A percentile compares a stretch with the other conserved stretches of the same genome.
phyloP scores from a whole-genome alignment of 2,797 vertebrate genomes.

The Oceanodroma leucorhoa region DNA sequence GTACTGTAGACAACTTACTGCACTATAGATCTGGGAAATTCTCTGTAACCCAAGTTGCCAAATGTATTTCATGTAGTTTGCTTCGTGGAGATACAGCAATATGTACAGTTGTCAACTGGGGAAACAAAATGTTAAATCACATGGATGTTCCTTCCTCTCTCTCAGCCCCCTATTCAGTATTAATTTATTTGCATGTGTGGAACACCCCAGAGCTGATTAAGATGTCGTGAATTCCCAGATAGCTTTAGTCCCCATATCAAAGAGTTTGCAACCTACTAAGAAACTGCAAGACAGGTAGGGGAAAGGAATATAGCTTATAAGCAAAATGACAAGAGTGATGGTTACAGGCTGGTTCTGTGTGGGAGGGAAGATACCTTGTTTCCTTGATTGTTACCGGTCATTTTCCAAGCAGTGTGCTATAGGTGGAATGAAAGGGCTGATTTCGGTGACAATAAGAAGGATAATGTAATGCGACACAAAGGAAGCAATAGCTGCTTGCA shows the following conservation, averaged over 20 bases:
- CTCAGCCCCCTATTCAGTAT: background rate
- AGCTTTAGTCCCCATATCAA: constrained; percentile 25
- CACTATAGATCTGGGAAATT: background rate
- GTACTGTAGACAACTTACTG: background rate
- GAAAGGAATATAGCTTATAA: background rate
- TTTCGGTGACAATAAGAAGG: background rate
- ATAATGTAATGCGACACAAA: accelerated
- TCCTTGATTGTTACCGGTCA: background rate
- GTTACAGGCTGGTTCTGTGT: background rate
- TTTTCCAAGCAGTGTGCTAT: background rate
- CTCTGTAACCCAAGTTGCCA: background rate
- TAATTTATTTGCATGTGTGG: constrained; percentile 38
- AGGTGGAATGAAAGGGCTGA: background rate
- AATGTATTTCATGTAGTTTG: background rate
- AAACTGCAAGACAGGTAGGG: background rate
- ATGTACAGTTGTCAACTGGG: background rate
- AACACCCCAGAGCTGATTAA: constrained; percentile 3
- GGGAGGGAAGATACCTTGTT: background rate
- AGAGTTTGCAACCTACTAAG: background rate
- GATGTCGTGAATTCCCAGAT: background rate
- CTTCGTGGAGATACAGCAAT: background rate
- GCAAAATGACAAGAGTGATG: background rate
- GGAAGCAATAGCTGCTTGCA: background rate
- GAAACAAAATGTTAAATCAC: background rate
- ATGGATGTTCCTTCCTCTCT: background rate